phyloP scores from a whole-genome alignment of 2,888 invertebrate genomes.

The Hermaeophaga mercurialis region DNA sequence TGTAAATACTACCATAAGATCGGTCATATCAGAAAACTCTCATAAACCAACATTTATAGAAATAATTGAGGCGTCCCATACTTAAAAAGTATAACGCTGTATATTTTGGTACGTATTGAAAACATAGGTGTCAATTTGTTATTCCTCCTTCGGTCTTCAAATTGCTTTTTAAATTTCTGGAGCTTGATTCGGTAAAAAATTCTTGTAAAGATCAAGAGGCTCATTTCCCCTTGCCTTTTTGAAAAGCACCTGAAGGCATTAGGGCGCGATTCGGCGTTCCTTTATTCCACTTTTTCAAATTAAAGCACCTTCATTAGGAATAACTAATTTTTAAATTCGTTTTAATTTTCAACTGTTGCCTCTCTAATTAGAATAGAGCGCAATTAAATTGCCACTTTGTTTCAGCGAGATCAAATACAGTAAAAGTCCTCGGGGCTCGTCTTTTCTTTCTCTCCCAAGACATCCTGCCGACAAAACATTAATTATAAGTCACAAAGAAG shows the following conservation, averaged over 20 bases:
- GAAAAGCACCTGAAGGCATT: background rate
- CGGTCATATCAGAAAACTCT: too few relatives aligned
- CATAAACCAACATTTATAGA: too few relatives aligned
- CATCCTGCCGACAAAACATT: conserved; percentile 49
- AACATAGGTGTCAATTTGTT: too few relatives aligned
- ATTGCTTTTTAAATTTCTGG: too few relatives aligned
- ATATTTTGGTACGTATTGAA: too few relatives aligned
- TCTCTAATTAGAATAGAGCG: conserved; percentile 24
- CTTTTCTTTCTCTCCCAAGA: conserved; percentile 30
- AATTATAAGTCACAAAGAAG: conserved; percentile 49
- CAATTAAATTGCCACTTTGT: conserved; percentile 31
- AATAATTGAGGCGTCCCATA: too few relatives aligned
- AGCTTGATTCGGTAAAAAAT: too few relatives aligned
- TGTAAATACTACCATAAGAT: too few relatives aligned
- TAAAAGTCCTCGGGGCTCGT: conserved; percentile 17
- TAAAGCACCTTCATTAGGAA: conserved; percentile 22
- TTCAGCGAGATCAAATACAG: conserved; percentile 23
- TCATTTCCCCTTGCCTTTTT: background rate
- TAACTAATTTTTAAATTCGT: conserved; percentile 26
- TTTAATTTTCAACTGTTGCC: conserved; percentile 25
- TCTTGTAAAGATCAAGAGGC: background rate
- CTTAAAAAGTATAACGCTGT: too few relatives aligned
- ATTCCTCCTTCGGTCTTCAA: too few relatives aligned
- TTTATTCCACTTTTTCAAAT: conserved; percentile 15
- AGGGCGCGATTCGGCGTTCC: background rate